phyloP scores from a whole-genome alignment of 2,113 vertebrate species.

The Macrotis lagotis region DNA sequence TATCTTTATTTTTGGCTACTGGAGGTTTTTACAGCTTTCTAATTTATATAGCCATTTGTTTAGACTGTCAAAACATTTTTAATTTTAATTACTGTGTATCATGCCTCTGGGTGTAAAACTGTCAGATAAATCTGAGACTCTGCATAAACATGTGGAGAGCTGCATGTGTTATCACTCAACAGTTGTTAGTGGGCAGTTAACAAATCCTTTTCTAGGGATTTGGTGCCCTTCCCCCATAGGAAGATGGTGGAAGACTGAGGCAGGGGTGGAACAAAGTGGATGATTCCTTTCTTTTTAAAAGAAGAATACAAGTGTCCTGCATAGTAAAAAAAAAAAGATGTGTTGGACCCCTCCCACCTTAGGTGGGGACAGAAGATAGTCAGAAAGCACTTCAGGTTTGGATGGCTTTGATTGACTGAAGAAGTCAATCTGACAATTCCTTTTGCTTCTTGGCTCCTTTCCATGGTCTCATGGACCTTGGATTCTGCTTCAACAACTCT shows the following conservation, averaged over 20 bases:
- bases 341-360: background rate
- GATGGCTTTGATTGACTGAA: background rate
- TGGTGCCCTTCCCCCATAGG: background rate
- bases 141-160: slow-evolving; percentile 79
- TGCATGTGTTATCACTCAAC: slow-evolving; percentile 78
- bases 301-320: background rate
- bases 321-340: background rate
- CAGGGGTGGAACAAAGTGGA: background rate
- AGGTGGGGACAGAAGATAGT: background rate
- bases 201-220: slow-evolving; percentile 56
- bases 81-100: slow-evolving; percentile 84
- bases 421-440: background rate
- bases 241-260: slow-evolving; percentile 13
- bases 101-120: slow-evolving; percentile 82
- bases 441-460: background rate
- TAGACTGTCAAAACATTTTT: slow-evolving; percentile 85
- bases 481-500: background rate
- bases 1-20: slow-evolving; percentile 78
- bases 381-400: background rate
- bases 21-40: slow-evolving; percentile 81
- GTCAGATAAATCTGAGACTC: slow-evolving; percentile 83
- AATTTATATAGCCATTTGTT: slow-evolving; percentile 85
- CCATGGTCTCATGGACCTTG: background rate
- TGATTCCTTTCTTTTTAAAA: slow-evolving; percentile 33
- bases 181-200: slow-evolving; percentile 79